phyloP scores from a whole-genome alignment of 2,888 invertebrate species.

The Lycia hirtaria region DNA sequence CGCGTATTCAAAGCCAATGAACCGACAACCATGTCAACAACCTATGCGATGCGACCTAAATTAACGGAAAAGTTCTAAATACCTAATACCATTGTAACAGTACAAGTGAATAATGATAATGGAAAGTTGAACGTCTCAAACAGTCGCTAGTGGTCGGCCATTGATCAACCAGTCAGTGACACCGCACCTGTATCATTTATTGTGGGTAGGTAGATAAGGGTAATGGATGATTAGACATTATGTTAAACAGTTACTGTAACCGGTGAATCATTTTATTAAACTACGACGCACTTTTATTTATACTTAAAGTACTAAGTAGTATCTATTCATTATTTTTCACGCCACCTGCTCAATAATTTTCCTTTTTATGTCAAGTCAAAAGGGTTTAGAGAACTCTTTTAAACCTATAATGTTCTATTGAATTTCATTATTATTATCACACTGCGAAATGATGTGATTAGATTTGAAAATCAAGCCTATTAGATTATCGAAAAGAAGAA shows the following conservation, averaged over 20 bases:
- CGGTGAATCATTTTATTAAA: constrained; percentile 17
- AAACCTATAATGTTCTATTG: too few relatives aligned
- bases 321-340: too few relatives aligned
- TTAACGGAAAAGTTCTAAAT: constrained; percentile 17
- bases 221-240: constrained; percentile 31
- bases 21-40: constrained; percentile 6
- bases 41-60: constrained; percentile 12
- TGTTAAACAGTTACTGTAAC: constrained; percentile 15
- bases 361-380: too few relatives aligned
- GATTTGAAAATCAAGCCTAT: too few relatives aligned
- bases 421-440: too few relatives aligned
- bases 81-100: constrained; percentile 15
- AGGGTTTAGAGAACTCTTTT: too few relatives aligned
- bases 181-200: neutral
- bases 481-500: too few relatives aligned
- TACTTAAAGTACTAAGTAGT: too few relatives aligned
- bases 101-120: constrained; percentile 23
- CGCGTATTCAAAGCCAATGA: neutral
- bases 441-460: too few relatives aligned
- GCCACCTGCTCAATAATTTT: too few relatives aligned
- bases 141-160: neutral
- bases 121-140: constrained; percentile 22
- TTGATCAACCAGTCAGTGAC: constrained; percentile 25
- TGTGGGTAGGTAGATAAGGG: constrained; percentile 24
- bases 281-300: too few relatives aligned